These are phyloP conservation scores for Actias luna DNA, from an alignment of 2,888 invertebrate genomes.

Conservation along the genomic window DNA sequence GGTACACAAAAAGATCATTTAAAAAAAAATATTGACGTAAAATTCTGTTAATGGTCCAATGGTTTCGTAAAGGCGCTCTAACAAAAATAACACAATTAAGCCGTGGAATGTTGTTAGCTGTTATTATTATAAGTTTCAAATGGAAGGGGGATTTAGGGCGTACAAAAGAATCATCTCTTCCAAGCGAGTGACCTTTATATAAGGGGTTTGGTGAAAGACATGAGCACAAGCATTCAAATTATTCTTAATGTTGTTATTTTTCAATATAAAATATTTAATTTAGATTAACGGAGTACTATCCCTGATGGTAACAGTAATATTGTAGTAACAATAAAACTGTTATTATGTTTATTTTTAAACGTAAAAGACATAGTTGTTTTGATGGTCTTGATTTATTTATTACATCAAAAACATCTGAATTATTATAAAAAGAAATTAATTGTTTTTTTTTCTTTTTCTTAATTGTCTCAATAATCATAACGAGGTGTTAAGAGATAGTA, in stretches of 20 bases:
- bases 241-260: not conserved
- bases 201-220: constrained; percentile 35
- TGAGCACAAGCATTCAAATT: constrained; percentile 17
- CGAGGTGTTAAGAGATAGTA: too few species aligned
- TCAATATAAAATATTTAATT: not conserved
- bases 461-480: too few species aligned
- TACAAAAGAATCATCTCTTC: constrained; percentile 54
- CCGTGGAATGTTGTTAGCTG: constrained; percentile 28
- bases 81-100: constrained; percentile 74
- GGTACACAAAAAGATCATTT: constrained; percentile 25
- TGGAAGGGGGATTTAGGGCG: constrained; percentile 52
- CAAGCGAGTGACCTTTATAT: constrained; percentile 54
- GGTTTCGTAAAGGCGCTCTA: constrained; percentile 47
- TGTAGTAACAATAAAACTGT: too few species aligned
- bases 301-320: not conserved
- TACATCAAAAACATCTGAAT: too few species aligned
- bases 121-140: constrained; percentile 66
- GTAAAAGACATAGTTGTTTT: too few species aligned
- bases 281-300: not conserved
- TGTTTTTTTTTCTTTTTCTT: too few species aligned
- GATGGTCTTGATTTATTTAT: too few species aligned
- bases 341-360: too few species aligned
- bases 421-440: too few species aligned
- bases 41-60: constrained; percentile 56
- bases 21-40: constrained; percentile 47